Evolutionary conservation across 2,888 invertebrate genomes (phyloP).

Genomic region (Machimus rusticus): DNA sequence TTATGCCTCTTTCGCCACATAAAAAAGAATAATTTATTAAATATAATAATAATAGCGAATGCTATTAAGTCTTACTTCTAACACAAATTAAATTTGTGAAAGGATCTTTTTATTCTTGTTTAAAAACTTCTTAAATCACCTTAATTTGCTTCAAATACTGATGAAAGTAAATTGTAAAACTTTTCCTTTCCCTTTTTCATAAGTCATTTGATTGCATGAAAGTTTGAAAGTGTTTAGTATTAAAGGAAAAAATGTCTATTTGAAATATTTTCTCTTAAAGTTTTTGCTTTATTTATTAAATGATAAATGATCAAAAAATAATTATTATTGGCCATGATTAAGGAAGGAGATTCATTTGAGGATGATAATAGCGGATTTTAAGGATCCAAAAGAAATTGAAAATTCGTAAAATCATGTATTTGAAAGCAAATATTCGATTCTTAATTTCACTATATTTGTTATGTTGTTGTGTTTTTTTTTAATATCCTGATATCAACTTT

Average conservation of each 20-base stretch:
- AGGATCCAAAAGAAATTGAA: too few species aligned
- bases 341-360: too few species aligned
- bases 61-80: background rate
- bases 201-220: background rate
- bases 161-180: constrained; percentile 2
- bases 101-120: background rate
- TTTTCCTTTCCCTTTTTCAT: background rate
- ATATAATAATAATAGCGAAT: background rate
- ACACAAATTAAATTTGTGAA: background rate
- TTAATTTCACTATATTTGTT: too few species aligned
- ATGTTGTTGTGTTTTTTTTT: too few species aligned
- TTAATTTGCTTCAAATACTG: background rate
- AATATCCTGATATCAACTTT: too few species aligned
- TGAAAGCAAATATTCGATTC: too few species aligned
- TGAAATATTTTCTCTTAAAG: background rate
- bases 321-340: too few species aligned
- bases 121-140: background rate
- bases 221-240: background rate
- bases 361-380: too few species aligned
- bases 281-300: too few species aligned
- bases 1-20: background rate
- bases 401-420: too few species aligned
- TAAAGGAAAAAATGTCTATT: background rate
- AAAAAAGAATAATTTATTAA: background rate
- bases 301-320: too few species aligned